Conservation (phyloP, 2,888 invertebrate genomes). For the Artemia sinica region DNA sequence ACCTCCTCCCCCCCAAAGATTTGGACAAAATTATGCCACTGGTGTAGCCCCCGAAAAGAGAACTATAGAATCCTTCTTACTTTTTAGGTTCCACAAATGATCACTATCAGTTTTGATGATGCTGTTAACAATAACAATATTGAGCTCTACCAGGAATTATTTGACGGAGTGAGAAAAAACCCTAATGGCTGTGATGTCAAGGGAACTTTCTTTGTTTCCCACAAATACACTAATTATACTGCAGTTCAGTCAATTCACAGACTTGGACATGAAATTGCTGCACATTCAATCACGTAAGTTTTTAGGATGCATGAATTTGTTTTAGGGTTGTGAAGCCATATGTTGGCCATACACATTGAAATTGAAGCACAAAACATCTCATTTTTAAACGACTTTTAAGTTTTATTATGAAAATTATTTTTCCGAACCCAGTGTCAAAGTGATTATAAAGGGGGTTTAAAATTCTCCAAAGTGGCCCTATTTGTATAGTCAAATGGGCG, state of each 20-base stretch:
- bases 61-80: no score
- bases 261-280: constrained; percentile 81
- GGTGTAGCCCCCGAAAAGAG: neutral
- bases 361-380: no score
- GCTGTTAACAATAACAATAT: constrained; percentile 91
- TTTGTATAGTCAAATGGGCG: no score
- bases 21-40: neutral
- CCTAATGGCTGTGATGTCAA: constrained; percentile 86
- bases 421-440: no score
- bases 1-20: no score
- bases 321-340: no score
- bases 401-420: no score
- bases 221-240: constrained; percentile 82
- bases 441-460: no score
- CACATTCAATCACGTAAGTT: constrained; percentile 79
- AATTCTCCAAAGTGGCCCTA: no score
- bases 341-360: no score
- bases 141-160: constrained; percentile 77
- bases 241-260: constrained; percentile 78
- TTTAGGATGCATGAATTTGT: neutral
- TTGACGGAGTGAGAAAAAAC: constrained; percentile 70
- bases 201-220: constrained; percentile 76
- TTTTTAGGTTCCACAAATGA: constrained; percentile 63
- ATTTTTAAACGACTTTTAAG: no score
- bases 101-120: constrained; percentile 82